Base-by-base conservation (phyloP, 1,140 invertebrate genomes). In the Asbolus verrucosus region DNA sequence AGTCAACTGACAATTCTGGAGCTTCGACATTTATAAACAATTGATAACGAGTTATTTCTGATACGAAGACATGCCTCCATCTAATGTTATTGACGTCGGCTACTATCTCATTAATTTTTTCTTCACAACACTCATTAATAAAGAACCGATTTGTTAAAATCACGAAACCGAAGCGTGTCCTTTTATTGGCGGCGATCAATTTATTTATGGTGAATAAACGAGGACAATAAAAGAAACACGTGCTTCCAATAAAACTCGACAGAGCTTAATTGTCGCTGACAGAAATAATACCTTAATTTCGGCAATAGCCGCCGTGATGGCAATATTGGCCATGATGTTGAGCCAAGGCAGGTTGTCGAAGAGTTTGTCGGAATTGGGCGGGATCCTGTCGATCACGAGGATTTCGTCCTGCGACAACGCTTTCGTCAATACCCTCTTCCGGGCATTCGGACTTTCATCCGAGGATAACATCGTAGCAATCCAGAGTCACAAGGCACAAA, bases 261-360 rank as follows among this genome's bases (percentile, higher is more conserved):
- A n/a, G n/a, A n/a, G n/a, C n/a, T n/a, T n/a, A n/a, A n/a, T n/a
- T n/a, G n/a, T n/a, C n/a, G n/a, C n/a, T n/a, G n/a, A n/a, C n/a
- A n/a, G n/a, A n/a, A n/a, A n/a, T 19, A 2, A 6, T 76, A 81
- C 79, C 79, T 81, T 79, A 38, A 79, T 73, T 73, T 81, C 79
- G 9, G 78, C 78, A 63, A 81, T 73, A 67, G 79, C 79, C 11
- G 79, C 78, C 0, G 78, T 76, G 24, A 81, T 67, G 8, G 79
- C 78, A 60, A 81, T 75, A 65, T 81, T 78, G 14, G 78, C 68
- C 78, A 81, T 81, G 39, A 81, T 81, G 41, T 75, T 77, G 46
- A 81, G 62, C 79, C 79, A 81, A 8, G 78, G 79, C 8, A 79
- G 14, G 72, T 75, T 76, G 8, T 79, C 76, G 39, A 78, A 78